Evolutionary conservation across 2,888 invertebrate genomes (phyloP).

Genomic region (Drosophila flavopinicola): DNA sequence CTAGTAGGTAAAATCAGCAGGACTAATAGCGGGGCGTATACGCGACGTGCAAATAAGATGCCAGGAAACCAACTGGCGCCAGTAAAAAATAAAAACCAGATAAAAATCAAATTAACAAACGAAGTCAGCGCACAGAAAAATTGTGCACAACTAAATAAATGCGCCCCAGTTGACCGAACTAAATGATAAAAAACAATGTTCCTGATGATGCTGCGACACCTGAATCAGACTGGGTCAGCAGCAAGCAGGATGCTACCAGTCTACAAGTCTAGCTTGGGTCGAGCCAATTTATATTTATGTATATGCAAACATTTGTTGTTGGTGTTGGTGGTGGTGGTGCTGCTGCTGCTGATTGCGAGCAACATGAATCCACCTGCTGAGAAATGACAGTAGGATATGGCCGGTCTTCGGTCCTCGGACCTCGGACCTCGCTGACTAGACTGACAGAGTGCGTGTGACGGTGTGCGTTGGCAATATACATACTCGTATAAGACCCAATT

Average conservation of each 20-base stretch:
- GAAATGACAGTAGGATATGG: conserved; percentile 37
- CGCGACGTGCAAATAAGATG: conserved; percentile 56
- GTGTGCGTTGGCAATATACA: conserved; percentile 27
- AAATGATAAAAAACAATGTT: conserved; percentile 58
- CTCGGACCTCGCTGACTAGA: conserved; percentile 14
- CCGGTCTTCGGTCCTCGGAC: conserved; percentile 6
- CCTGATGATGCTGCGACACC: conserved; percentile 29
- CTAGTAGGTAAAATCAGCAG: conserved; percentile 57
- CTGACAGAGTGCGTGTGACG: conserved; percentile 33
- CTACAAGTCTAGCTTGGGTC: conserved; percentile 37
- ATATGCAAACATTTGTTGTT: conserved; percentile 58
- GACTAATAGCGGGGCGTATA: conserved; percentile 45
- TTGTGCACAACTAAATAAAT: conserved; percentile 71
- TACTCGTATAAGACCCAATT: conserved; percentile 42
- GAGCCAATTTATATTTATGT: conserved; percentile 75
- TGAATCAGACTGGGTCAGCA: conserved; percentile 14
- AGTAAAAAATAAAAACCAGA: conserved; percentile 68
- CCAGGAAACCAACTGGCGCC: conserved; percentile 23
- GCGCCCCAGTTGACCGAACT: conserved; percentile 46
- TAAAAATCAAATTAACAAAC: conserved; percentile 78
- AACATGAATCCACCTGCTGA: conserved; percentile 63
- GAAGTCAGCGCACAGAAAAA: conserved; percentile 36
- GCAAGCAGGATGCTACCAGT: conserved; percentile 13
- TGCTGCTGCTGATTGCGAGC: conserved; percentile 61
- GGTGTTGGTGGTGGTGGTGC: conserved; percentile 10